phyloP scores from a whole-genome alignment of 1,140 invertebrate genomes.

The Lepeophtheirus salmonis region DNA sequence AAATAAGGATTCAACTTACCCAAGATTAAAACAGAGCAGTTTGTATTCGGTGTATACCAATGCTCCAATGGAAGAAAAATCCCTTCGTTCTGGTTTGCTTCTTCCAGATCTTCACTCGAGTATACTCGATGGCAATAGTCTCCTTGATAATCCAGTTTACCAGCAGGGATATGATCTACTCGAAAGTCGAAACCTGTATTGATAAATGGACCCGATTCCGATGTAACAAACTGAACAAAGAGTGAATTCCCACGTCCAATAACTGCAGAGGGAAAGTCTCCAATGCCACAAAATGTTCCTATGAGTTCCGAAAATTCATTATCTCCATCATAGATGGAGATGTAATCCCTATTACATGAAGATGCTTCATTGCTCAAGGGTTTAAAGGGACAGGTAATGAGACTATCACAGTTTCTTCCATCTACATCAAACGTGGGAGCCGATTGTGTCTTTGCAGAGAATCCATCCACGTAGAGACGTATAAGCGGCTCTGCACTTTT shows the following conservation, averaged over 20 bases:
- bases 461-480: constrained; percentile 73
- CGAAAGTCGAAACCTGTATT: constrained; percentile 74
- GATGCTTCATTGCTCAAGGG: constrained; percentile 59
- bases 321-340: constrained; percentile 69
- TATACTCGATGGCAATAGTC: not conserved
- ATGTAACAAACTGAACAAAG: constrained; percentile 75
- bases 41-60: constrained; percentile 76
- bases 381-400: constrained; percentile 79
- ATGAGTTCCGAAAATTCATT: constrained; percentile 64
- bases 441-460: too few relatives aligned
- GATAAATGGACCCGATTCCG: constrained; percentile 58
- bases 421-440: constrained; percentile 66
- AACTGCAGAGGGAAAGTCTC: constrained; percentile 79
- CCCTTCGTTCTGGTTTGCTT: constrained; percentile 17
- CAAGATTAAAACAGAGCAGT: constrained; percentile 70
- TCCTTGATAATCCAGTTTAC: too few relatives aligned
- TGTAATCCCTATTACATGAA: constrained; percentile 76
- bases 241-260: constrained; percentile 72
- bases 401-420: constrained; percentile 75
- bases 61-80: constrained; percentile 69
- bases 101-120: not conserved
- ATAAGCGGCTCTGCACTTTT: constrained; percentile 69
- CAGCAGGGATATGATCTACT: constrained; percentile 2
- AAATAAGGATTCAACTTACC: too few relatives aligned
- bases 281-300: constrained; percentile 77